Base-by-base conservation (phyloP, 2,888 invertebrate genomes). In the Apeira syringaria region DNA sequence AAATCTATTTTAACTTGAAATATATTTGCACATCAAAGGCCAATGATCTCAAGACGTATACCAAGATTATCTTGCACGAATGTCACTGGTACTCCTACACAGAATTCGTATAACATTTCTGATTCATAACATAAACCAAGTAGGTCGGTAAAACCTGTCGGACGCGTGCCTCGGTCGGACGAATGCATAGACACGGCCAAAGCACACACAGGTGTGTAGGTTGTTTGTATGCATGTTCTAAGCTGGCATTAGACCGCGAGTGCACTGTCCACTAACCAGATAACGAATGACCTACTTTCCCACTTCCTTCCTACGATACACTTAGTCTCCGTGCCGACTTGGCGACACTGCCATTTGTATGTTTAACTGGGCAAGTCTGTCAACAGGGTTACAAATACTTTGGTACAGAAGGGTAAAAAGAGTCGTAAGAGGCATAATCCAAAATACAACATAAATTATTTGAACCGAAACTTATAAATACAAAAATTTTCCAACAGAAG, bases 201-300 rank as follows among this genome's bases (percentile, higher is more conserved):
- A 22, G 30, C 35, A 32, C 27, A 33, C 33, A 33, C 24, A 30
- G 30, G 42, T 30, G 34, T 39, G 37, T 29, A 30, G 25, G 37
- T 45, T 7, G 35, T 39, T 45, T 30, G 36, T 39, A 34, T 34
- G 36, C 28, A 25, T 17, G 18, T 18, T n/a, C 29, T 15, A 8
- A 32, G 37, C 28, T 33, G 29, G 33, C 38, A 40, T 25, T 39
- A 41, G 49, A 31, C 44, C 36, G 42, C 46, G 45, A 60, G 74
- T 72, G 74, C 77, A 75, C 51, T 66, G 77, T 59, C 75, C 80
- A 76, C 71, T 84, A 83, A 86, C 74, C 64, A 80, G 85, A 85
- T 86, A 83, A 84, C 35, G 50, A 50, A 52, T 57, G 83, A 44
- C 78, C 82, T 69, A 85, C 81, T 84, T 84, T 72, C 74, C 65